These are phyloP conservation scores for cat (Felis catus) DNA, from an alignment of 2,113 vertebrate genomes.

Conservation along the genomic window F.catus_Fca126_mat1.0 CM031411.1:100911001-100911500, in stretches of 20 bases:
- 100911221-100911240: constrained; percentile 16
- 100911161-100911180: neutral
- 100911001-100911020: constrained; percentile 10
- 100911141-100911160: neutral
- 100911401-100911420: constrained; percentile 14
- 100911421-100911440: neutral
- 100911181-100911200: neutral
- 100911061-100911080: neutral
- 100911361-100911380: constrained; percentile 42
- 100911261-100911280: neutral
- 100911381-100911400: constrained; percentile 38
- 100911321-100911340: neutral
- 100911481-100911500: neutral
- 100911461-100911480: constrained; percentile 47
- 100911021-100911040: neutral
- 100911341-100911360: constrained; percentile 18
- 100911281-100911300: neutral
- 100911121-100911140: constrained; percentile 2
- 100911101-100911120: neutral
- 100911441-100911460: constrained; percentile 41
- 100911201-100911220: neutral
- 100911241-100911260: neutral
- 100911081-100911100: constrained; percentile 38
- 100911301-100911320: neutral
- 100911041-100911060: neutral